Evolutionary conservation across 2,888 invertebrate species (phyloP).

Genomic region (Tiliacea aurago): DNA sequence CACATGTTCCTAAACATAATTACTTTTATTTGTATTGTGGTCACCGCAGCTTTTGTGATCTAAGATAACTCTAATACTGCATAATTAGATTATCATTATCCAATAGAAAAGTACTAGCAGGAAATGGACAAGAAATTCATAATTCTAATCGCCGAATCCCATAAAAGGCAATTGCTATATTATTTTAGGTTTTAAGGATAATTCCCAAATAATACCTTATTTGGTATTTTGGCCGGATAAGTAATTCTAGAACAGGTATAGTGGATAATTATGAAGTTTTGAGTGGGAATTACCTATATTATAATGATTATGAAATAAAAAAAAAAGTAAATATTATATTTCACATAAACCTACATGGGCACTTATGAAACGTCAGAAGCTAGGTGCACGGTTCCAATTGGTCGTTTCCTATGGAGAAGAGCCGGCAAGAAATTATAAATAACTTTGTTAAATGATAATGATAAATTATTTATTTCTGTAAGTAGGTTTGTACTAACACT

Average conservation of each 20-base stretch:
- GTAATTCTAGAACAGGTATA: not conserved
- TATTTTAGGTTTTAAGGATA: constrained; percentile 9
- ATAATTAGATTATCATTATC: not conserved
- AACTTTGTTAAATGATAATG: too few relatives aligned
- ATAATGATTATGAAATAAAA: not conserved
- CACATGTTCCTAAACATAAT: constrained; percentile 61
- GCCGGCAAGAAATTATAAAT: too few relatives aligned
- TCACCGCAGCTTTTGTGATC: constrained; percentile 57
- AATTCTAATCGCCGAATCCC: constrained; percentile 4
- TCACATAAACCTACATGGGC: too few relatives aligned
- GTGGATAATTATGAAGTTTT: not conserved
- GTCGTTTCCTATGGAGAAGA: too few relatives aligned
- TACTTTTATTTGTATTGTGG: constrained; percentile 64
- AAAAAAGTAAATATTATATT: too few relatives aligned
- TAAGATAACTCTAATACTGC: constrained; percentile 29
- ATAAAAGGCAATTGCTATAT: constrained; percentile 4
- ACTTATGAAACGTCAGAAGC: too few relatives aligned
- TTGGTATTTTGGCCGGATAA: not conserved
- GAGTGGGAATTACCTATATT: not conserved
- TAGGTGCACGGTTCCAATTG: too few relatives aligned
- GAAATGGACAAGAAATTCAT: constrained; percentile 7
- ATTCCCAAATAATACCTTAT: not conserved
- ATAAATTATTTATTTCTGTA: too few relatives aligned
- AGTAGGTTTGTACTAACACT: too few relatives aligned
- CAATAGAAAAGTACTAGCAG: not conserved